phyloP scores from a whole-genome alignment of 2,113 vertebrate genomes.

The Dipodomys spectabilis region DNA sequence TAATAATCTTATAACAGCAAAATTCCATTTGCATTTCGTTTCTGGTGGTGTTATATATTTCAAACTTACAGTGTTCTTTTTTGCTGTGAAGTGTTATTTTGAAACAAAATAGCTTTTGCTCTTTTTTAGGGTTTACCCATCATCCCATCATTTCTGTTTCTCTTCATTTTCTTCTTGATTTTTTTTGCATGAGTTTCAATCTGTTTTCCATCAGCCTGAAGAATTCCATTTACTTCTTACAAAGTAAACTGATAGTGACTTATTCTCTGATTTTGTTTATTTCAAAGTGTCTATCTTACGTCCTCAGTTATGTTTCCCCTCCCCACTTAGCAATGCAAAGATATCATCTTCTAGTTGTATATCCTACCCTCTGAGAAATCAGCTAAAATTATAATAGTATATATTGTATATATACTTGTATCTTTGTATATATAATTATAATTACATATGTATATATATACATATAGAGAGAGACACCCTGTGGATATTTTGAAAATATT shows the following conservation, averaged over 20 bases:
- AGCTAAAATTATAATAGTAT: too few species aligned
- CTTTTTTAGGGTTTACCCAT: neutral
- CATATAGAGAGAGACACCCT: too few species aligned
- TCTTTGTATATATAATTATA: too few species aligned
- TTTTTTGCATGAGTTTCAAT: neutral
- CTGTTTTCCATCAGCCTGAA: neutral
- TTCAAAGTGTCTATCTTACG: neutral
- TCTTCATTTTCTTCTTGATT: neutral
- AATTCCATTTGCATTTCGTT: neutral
- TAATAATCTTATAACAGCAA: neutral
- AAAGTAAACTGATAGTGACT: neutral
- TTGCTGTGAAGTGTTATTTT: neutral
- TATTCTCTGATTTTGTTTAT: neutral
- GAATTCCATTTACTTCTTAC: neutral
- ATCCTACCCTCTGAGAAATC: neutral
- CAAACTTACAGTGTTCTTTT: neutral
- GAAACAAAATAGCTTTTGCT: neutral
- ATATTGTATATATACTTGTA: too few species aligned
- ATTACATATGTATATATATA: too few species aligned
- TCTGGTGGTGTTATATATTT: neutral
- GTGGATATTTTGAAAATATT: neutral
- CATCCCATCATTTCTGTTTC: neutral
- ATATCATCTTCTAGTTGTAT: neutral
- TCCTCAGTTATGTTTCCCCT: too few species aligned
- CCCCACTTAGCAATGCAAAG: neutral